Base-by-base conservation (phyloP, 92 coral and sea anemone species). In the Zoanthus sansibaricus region DNA sequence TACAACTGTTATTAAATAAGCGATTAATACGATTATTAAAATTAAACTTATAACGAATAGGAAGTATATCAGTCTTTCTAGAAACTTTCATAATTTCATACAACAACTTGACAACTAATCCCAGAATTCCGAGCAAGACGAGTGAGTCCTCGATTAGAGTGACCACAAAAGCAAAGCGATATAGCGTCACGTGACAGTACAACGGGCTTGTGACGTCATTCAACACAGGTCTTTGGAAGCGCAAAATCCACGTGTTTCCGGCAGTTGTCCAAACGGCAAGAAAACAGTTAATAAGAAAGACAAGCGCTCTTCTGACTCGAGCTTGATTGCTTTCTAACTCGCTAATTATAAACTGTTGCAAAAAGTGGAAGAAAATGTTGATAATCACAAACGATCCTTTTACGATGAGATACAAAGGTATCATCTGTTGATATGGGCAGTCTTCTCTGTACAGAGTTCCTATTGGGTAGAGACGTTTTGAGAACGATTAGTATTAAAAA, bases 131-230 rank as follows among this genome's bases (percentile, higher is more conserved):
- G 7, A 80, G 85, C 62, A 80, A 30, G 73, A 80, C 71, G 8
- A 80, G 31, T 31, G 37, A 74, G 75, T 80, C 85, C 46, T 80
- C 85, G 5, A 66, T 66, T 67, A 80, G 12, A 3, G 85, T 80
- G 44, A 80, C 75, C 21, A 14, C 45, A 25, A 80, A 80, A 11
- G 85, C 85, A 46, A 80, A 80, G 18, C 59, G 85, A 71, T 80
- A 80, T 68, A 80, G 45, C 1, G 75, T 80, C 85, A 46, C 75
- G 85, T 80, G 75, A 80, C 85, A 80, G 42, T 80, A 80, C 61
- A 64, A 42, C 11, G 85, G 73, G 58, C 46, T 80, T 67, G 85
- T 66, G 85, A 80, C 85, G 85, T 64, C 85, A 47, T 80, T 61
- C 16, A 64, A 30, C 47, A 80, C 85, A 9, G 85, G 85, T 49